phyloP scores from a whole-genome alignment of 2,113 vertebrate genomes.

The Oreochromis niloticus region DNA sequence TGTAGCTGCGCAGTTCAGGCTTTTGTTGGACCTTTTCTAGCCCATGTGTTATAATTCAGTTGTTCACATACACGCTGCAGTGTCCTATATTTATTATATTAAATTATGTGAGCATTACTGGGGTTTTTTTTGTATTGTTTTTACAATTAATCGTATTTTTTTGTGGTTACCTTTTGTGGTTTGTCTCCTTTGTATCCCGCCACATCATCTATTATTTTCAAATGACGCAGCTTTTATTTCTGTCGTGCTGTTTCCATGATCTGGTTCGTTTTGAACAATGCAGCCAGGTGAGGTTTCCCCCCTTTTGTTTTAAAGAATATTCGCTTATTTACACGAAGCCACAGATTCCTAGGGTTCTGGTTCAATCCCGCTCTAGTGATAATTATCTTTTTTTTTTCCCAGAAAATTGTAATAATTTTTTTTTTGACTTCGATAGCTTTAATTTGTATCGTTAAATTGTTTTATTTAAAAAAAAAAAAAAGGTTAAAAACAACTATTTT shows the following conservation, averaged over 20 bases:
- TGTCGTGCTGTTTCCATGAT: too few species aligned
- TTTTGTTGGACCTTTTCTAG: neutral
- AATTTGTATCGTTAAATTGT: neutral
- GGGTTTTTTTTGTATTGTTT: rapidly evolving
- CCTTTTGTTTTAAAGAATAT: neutral
- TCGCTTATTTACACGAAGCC: neutral
- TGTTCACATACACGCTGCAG: neutral
- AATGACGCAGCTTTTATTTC: neutral
- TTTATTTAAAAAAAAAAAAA: neutral
- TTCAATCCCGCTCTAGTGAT: too few species aligned
- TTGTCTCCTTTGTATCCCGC: neutral
- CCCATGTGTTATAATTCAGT: neutral
- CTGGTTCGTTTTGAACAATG: neutral
- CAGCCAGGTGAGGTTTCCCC: neutral
- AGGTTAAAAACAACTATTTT: neutral
- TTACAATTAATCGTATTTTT: neutral
- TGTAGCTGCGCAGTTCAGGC: neutral
- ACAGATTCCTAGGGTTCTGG: neutral
- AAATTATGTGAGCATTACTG: neutral
- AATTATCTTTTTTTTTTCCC: neutral
- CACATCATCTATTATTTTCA: neutral
- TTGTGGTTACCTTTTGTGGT: neutral
- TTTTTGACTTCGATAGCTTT: neutral
- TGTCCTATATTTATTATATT: neutral
- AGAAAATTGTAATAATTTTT: neutral